Percentiles rank a stretch among this genome's conserved stretches.
phyloP scores from a whole-genome alignment of 2,888 invertebrate species.

The Melipona beecheii region DNA sequence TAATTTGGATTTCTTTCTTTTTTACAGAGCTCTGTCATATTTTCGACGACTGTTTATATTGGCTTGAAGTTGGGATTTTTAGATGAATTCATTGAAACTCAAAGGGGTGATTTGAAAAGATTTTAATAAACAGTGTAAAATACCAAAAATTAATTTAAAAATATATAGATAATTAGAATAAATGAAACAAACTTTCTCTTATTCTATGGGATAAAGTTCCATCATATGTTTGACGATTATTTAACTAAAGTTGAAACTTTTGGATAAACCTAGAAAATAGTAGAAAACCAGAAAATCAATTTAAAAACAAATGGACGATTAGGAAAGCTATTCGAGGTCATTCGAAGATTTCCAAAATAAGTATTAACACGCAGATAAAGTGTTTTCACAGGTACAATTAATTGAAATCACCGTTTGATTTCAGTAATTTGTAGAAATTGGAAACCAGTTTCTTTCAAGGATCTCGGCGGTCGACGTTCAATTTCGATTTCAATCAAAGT shows the following conservation, averaged over 20 bases:
- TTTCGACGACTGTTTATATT: not conserved
- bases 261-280: not conserved
- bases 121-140: not conserved
- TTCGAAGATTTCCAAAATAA: not conserved
- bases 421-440: too few species aligned
- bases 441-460: too few species aligned
- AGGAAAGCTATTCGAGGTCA: not conserved
- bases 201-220: not conserved
- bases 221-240: not conserved
- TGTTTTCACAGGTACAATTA: too few species aligned
- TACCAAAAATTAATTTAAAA: not conserved
- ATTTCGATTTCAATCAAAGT: too few species aligned
- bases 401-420: too few species aligned
- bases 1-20: not conserved
- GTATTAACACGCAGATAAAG: not conserved
- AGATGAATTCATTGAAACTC: not conserved
- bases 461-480: too few species aligned
- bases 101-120: not conserved
- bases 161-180: not conserved
- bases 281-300: not conserved
- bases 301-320: not conserved
- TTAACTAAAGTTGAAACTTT: not conserved
- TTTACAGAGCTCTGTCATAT: not conserved
- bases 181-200: not conserved
- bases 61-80: not conserved